These are phyloP conservation scores for Polia nebulosa DNA, from an alignment of 2,888 invertebrate species.

Conservation along the genomic window DNA sequence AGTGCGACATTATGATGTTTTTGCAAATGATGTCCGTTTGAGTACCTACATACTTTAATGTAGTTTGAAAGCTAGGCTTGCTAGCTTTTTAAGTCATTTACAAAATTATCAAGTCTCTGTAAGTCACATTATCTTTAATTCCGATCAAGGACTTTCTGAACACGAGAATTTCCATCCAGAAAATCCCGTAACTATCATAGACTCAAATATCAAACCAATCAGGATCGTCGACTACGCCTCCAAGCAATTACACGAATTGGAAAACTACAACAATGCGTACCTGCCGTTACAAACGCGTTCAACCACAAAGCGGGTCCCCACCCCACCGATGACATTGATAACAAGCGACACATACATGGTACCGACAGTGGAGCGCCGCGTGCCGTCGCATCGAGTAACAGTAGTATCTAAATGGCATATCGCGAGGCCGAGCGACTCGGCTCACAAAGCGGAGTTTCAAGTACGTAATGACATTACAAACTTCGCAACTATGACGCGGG, in stretches of 20 bases:
- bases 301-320: slow-evolving; percentile 44
- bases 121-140: background rate
- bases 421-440: slow-evolving; percentile 61
- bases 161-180: background rate
- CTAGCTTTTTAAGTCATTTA: background rate
- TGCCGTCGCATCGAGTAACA: slow-evolving; percentile 38
- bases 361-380: background rate
- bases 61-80: background rate
- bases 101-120: background rate
- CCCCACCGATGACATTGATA: slow-evolving; percentile 53
- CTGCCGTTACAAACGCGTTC: slow-evolving; percentile 33
- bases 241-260: slow-evolving; percentile 32
- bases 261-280: slow-evolving; percentile 53
- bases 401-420: slow-evolving; percentile 65
- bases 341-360: slow-evolving; percentile 22
- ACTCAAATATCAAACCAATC: background rate
- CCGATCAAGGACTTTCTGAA: background rate
- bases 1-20: background rate
- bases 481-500: slow-evolving; percentile 65
- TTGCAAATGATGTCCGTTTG: background rate
- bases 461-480: slow-evolving; percentile 79
- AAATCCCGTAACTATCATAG: background rate
- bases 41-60: too few relatives aligned
- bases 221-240: background rate
- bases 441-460: slow-evolving; percentile 75